phyloP scores from a whole-genome alignment of 2,888 invertebrate genomes.

The Synanthedon formicaeformis region DNA sequence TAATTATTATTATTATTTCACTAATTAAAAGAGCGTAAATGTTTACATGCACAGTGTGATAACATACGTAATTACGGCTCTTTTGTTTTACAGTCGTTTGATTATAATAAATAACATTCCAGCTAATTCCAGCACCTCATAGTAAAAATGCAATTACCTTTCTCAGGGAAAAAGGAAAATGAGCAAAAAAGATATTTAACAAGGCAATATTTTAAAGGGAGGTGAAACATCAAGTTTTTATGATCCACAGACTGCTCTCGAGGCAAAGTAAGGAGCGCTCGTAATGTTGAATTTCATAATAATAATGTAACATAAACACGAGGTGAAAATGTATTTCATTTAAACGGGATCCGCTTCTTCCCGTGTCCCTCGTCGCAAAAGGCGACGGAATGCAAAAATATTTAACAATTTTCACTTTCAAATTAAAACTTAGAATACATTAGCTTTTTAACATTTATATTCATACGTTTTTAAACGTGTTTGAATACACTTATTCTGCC shows the following conservation, averaged over 20 bases:
- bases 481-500: too few relatives aligned
- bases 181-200: conserved; percentile 15
- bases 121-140: conserved; percentile 14
- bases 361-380: neutral
- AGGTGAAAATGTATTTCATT: conserved; percentile 15
- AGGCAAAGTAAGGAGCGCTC: conserved; percentile 19
- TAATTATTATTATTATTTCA: too few relatives aligned
- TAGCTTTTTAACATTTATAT: neutral
- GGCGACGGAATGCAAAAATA: neutral
- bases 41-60: too few relatives aligned
- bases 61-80: too few relatives aligned
- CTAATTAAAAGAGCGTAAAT: too few relatives aligned
- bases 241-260: conserved; percentile 14
- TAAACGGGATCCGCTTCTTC: conserved; percentile 1
- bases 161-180: conserved; percentile 8
- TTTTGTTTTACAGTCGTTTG: too few relatives aligned
- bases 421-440: neutral
- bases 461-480: neutral
- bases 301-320: conserved; percentile 29
- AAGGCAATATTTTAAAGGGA: conserved; percentile 11
- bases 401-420: neutral
- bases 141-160: conserved; percentile 17
- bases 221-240: conserved; percentile 16
- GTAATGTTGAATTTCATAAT: conserved; percentile 26
- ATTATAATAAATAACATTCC: neutral